A percentile compares a stretch with the other conserved stretches of the same genome.
These are phyloP conservation scores for Melanerpes aurifrons DNA, from an alignment of 2,113 vertebrate genomes.

Conservation along the genomic window DNA sequence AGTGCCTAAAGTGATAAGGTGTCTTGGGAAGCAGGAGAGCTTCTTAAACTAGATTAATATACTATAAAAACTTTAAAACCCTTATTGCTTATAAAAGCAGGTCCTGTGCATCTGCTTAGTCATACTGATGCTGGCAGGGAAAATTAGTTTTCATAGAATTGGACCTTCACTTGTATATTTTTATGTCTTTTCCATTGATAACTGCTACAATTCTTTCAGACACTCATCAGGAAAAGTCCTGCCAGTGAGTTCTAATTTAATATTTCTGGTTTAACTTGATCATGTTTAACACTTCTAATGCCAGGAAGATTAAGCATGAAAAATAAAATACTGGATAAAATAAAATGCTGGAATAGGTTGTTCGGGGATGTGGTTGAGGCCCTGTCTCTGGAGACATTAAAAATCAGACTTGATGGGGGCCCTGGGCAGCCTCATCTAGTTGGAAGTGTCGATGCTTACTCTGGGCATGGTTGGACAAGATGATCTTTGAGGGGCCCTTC, in stretches of 20 bases:
- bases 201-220: neutral
- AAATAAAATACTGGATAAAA: no score
- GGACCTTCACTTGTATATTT: neutral
- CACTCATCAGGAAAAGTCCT: neutral
- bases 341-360: no score
- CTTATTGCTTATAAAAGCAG: neutral
- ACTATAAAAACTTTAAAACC: neutral
- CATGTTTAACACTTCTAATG: neutral
- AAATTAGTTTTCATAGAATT: neutral
- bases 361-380: no score
- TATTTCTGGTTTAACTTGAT: neutral
- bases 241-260: neutral
- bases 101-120: neutral
- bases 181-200: neutral
- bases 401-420: no score
- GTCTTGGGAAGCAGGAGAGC: neutral
- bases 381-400: no score
- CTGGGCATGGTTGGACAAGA: no score
- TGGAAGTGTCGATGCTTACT: no score
- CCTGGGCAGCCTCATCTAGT: no score
- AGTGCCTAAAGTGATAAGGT: neutral
- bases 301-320: neutral
- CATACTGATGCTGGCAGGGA: neutral
- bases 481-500: no score
- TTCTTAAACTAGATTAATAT: neutral